Percentiles rank a stretch among this genome's conserved stretches.
phyloP scores from a whole-genome alignment of 1,140 invertebrate species.

The Arion vulgaris region DNA sequence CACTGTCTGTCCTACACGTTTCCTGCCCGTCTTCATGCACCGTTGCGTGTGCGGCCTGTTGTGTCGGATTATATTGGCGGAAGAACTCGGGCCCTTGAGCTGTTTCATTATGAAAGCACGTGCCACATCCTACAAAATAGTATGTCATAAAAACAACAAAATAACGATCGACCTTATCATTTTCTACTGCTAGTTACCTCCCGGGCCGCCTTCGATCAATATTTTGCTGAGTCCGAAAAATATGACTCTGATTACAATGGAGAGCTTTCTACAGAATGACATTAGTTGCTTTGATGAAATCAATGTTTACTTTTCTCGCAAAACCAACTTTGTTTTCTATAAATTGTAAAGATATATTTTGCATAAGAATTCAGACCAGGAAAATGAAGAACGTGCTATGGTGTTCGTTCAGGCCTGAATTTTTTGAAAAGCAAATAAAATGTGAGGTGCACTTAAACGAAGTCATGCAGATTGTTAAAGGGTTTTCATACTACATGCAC shows the following conservation, averaged over 20 bases:
- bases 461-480: not conserved
- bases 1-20: too few species aligned
- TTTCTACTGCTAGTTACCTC: not conserved
- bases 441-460: not conserved
- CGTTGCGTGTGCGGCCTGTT: too few species aligned
- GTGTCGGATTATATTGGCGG: too few species aligned
- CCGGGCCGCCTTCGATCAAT: not conserved
- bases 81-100: too few species aligned
- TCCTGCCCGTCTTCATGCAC: too few species aligned
- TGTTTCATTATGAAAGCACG: too few species aligned
- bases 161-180: not conserved
- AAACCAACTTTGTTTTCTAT: not conserved
- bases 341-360: not conserved
- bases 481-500: too few species aligned
- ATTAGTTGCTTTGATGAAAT: not conserved
- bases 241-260: not conserved
- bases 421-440: too few species aligned
- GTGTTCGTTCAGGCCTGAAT: too few species aligned
- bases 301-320: not conserved
- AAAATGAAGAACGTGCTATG: too few species aligned
- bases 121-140: too few species aligned
- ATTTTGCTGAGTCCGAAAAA: not conserved
- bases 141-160: not conserved
- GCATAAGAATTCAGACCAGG: too few species aligned
- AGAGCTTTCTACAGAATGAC: not conserved